Evolutionary conservation across 2,113 vertebrate species (phyloP).

Genomic region (Taxidea taxus): DNA sequence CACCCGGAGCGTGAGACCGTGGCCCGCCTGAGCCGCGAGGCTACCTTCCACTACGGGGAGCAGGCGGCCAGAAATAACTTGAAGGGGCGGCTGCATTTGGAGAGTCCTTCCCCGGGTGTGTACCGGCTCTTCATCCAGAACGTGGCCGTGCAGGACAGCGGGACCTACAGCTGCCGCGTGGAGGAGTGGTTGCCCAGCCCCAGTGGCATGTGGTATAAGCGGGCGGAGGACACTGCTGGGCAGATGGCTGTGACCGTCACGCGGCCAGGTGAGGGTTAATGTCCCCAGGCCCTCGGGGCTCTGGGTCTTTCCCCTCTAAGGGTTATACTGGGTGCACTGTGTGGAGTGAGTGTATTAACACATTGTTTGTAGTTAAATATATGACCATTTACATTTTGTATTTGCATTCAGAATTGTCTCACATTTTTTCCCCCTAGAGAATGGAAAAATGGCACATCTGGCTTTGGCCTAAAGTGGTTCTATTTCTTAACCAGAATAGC

Average conservation of each 20-base stretch:
- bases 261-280: constrained; percentile 87
- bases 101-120: constrained; percentile 86
- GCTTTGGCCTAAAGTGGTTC: neutral
- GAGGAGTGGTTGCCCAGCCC: constrained; percentile 95
- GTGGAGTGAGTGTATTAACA: neutral
- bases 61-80: constrained; percentile 83
- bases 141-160: constrained; percentile 89
- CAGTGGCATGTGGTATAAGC: constrained; percentile 89
- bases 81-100: constrained; percentile 87
- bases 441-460: neutral
- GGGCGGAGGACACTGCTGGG: constrained; percentile 90
- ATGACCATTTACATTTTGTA: neutral
- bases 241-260: constrained; percentile 85
- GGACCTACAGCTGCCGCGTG: constrained; percentile 84
- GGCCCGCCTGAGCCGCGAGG: constrained; percentile 86
- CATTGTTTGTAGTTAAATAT: neutral
- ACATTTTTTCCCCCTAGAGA: neutral
- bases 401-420: neutral
- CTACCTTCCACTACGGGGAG: constrained; percentile 82
- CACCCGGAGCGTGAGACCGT: constrained; percentile 86
- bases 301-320: neutral
- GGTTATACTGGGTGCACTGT: accelerated
- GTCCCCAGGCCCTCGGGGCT: neutral
- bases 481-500: neutral
- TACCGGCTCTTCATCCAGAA: constrained; percentile 92